Evolutionary conservation across 1,140 invertebrate genomes (phyloP).

Genomic region (Spodoptera litura): DNA sequence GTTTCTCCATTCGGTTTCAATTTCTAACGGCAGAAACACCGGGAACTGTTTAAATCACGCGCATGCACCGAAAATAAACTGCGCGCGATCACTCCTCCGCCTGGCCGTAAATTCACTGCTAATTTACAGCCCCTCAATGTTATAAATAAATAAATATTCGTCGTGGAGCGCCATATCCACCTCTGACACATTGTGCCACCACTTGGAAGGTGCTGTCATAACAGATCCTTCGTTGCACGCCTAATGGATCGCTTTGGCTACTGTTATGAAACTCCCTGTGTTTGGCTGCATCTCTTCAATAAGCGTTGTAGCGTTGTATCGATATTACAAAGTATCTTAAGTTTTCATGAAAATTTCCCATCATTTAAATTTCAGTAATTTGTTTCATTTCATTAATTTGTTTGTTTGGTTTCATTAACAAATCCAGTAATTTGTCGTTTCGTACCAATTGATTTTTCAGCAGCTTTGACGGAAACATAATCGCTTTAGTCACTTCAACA

Average conservation of each 20-base stretch:
- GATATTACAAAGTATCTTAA: neutral
- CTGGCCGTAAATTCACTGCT: conserved; percentile 80
- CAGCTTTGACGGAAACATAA: conserved; percentile 34
- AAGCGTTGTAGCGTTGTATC: conserved; percentile 4
- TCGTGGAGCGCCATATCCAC: conserved; percentile 69
- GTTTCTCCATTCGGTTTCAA: conserved; percentile 73
- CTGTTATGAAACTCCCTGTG: conserved; percentile 42
- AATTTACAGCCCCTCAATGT: conserved; percentile 82
- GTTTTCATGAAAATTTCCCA: too few species aligned
- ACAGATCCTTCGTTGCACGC: conserved; percentile 72
- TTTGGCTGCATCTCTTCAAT: conserved; percentile 10
- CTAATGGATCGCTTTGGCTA: conserved; percentile 63
- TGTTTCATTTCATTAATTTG: too few species aligned
- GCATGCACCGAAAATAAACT: conserved; percentile 80
- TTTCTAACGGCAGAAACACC: conserved; percentile 67
- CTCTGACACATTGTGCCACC: conserved; percentile 79
- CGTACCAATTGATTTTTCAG: conserved; percentile 14
- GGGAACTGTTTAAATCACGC: conserved; percentile 82
- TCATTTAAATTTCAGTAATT: neutral
- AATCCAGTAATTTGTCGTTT: conserved; percentile 1
- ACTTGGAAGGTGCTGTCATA: conserved; percentile 78
- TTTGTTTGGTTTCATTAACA: too few species aligned
- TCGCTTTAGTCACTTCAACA: conserved; percentile 10
- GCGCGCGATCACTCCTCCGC: conserved; percentile 75
- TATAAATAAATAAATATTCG: conserved; percentile 85